A percentile compares a stretch with the other conserved stretches of the same genome.
phyloP scores from a whole-genome alignment of 2,113 vertebrate species.

The Neoarius graeffei region DNA sequence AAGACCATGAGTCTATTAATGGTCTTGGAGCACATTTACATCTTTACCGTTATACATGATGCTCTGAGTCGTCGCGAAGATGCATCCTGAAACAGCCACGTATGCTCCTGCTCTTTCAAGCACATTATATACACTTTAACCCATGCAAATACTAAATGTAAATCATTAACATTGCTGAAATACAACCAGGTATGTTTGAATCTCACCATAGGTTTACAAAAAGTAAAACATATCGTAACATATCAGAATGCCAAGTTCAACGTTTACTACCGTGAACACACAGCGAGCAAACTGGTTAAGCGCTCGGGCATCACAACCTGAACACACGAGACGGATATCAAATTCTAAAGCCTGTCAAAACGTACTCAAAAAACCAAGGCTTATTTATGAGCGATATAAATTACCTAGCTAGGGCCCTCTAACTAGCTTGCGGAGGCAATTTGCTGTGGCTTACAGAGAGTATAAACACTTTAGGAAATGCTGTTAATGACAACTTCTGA shows the following conservation, averaged over 20 bases:
- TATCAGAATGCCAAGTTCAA: not conserved
- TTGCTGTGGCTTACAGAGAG: not conserved
- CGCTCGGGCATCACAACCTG: too few relatives aligned
- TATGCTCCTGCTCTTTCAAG: not conserved
- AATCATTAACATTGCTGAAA: not conserved
- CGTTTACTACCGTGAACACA: not conserved
- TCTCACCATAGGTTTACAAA: not conserved
- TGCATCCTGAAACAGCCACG: not conserved
- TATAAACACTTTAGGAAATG: not conserved
- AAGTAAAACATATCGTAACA: not conserved
- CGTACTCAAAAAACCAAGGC: not conserved
- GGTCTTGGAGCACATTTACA: not conserved
- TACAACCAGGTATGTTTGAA: not conserved
- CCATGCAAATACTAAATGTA: not conserved
- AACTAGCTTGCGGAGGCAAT: too few relatives aligned
- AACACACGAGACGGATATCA: too few relatives aligned
- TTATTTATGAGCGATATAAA: not conserved
- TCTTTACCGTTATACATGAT: not conserved
- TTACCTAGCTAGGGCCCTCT: too few relatives aligned
- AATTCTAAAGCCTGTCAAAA: not conserved
- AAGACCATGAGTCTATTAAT: not conserved
- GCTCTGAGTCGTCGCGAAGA: not conserved
- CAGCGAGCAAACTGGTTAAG: not conserved
- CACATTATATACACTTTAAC: not conserved
- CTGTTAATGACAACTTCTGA: too few relatives aligned